Evolutionary conservation across 2,888 invertebrate genomes (phyloP).

Genomic region (Heteropelma amictum): DNA sequence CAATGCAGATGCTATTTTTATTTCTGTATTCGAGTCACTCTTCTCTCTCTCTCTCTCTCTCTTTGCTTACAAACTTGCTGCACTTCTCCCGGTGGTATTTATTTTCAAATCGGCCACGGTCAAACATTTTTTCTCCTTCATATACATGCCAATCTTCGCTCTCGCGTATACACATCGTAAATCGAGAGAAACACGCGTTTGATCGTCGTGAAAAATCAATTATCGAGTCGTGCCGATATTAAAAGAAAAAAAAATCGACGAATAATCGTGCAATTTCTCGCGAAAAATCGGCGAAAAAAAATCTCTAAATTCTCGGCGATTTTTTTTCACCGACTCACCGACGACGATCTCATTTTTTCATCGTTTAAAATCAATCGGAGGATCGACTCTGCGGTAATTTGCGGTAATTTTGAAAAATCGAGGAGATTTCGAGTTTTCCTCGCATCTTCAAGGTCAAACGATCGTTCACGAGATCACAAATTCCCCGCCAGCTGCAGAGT

Average conservation of each 20-base stretch:
- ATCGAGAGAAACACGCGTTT: too few species aligned
- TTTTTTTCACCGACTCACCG: too few species aligned
- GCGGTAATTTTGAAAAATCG: too few species aligned
- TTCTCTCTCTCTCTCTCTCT: conserved; percentile 18
- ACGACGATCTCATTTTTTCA: too few species aligned
- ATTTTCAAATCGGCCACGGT: conserved; percentile 77
- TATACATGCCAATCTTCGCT: background rate
- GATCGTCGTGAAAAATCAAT: too few species aligned
- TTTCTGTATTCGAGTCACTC: conserved; percentile 55
- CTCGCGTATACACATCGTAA: background rate
- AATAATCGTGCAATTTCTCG: background rate
- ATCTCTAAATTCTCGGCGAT: too few species aligned
- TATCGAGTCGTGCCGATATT: background rate
- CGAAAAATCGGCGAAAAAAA: background rate
- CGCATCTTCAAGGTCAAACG: too few species aligned
- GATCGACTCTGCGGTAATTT: too few species aligned
- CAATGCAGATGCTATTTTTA: conserved; percentile 58
- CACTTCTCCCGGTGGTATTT: conserved; percentile 65
- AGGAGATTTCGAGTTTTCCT: too few species aligned
- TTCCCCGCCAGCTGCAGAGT: too few species aligned
- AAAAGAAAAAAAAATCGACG: background rate
- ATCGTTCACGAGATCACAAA: too few species aligned
- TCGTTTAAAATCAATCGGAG: too few species aligned
- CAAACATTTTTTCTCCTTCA: conserved; percentile 58
- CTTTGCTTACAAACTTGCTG: conserved; percentile 45